These are phyloP conservation scores for Tinamus guttatus DNA, from an alignment of 2,113 vertebrate genomes.

Conservation along the genomic window DNA sequence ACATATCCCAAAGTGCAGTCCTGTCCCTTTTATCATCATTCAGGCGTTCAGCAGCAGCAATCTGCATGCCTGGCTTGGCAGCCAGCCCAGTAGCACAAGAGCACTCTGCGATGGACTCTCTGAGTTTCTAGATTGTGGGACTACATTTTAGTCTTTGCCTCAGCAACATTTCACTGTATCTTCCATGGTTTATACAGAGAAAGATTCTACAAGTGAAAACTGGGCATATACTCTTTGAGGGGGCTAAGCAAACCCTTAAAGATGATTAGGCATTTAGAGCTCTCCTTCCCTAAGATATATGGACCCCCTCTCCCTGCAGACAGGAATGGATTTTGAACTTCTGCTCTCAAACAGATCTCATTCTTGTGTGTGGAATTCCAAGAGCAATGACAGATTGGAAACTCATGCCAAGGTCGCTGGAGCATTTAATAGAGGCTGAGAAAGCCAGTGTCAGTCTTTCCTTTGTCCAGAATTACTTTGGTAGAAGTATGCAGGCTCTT, in stretches of 20 bases:
- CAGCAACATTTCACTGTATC: not conserved
- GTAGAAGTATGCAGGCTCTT: constrained; percentile 36
- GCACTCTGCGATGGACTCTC: not conserved
- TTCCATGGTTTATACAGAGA: not conserved
- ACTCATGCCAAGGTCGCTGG: constrained; percentile 16
- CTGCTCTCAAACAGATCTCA: not conserved
- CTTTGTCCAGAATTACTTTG: constrained; percentile 53
- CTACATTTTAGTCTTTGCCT: constrained; percentile 2
- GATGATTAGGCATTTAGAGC: not conserved
- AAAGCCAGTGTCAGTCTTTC: constrained; percentile 45
- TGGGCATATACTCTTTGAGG: not conserved
- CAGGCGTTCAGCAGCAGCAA: not conserved
- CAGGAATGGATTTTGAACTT: constrained; percentile 26
- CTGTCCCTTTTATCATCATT: not conserved
- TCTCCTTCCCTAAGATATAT: not conserved
- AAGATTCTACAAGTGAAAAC: not conserved
- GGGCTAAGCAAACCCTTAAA: not conserved
- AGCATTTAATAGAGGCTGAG: constrained; percentile 43
- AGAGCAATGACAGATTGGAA: constrained; percentile 40
- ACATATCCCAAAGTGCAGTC: not conserved
- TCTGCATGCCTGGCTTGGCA: constrained; percentile 19
- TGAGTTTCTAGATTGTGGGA: constrained; percentile 4
- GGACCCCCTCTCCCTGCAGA: not conserved
- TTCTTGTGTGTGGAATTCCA: not conserved
- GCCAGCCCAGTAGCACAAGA: constrained; percentile 13